A percentile compares a stretch with the other conserved stretches of the same genome.
Evolutionary conservation across 1,140 invertebrate genomes (phyloP).

Genomic region (Lysiphlebus fabarum): DNA sequence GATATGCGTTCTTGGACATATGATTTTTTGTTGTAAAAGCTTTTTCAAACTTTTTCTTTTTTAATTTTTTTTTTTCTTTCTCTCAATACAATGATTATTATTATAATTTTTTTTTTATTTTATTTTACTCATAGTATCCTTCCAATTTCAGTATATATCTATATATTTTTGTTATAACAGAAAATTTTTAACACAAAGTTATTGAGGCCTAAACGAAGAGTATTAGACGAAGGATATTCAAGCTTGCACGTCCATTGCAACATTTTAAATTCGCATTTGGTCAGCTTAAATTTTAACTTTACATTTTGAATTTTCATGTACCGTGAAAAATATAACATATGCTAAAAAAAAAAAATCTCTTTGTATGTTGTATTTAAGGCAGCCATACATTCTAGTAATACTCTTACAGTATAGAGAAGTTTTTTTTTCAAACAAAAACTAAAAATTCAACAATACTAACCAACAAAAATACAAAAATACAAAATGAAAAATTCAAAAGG

Average conservation of each 20-base stretch:
- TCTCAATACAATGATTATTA: too few relatives aligned
- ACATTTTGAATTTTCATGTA: conserved; percentile 31
- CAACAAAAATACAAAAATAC: too few relatives aligned
- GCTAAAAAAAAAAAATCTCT: conserved; percentile 34
- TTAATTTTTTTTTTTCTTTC: conserved; percentile 21
- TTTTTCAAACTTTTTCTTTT: conserved; percentile 22
- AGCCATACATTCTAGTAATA: too few relatives aligned
- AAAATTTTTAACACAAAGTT: conserved; percentile 42
- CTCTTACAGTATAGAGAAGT: too few relatives aligned
- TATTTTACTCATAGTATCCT: too few relatives aligned
- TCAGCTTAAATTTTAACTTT: conserved; percentile 40
- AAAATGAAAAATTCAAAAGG: background rate
- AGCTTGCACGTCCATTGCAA: conserved; percentile 26
- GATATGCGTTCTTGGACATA: too few relatives aligned
- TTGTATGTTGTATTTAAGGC: conserved; percentile 1
- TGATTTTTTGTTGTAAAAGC: background rate
- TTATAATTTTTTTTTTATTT: conserved; percentile 16
- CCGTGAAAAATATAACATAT: conserved; percentile 12
- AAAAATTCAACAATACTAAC: too few relatives aligned
- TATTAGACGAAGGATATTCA: conserved; percentile 29
- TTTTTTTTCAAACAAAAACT: too few relatives aligned
- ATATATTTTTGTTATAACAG: conserved; percentile 15
- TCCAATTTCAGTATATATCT: conserved; percentile 12
- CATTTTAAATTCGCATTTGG: conserved; percentile 45
- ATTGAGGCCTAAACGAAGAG: conserved; percentile 29